Percentiles rank a stretch among this genome's conserved stretches.
phyloP scores from a whole-genome alignment of 2,888 invertebrate species.

The Hirtodrosophila trivittata region DNA sequence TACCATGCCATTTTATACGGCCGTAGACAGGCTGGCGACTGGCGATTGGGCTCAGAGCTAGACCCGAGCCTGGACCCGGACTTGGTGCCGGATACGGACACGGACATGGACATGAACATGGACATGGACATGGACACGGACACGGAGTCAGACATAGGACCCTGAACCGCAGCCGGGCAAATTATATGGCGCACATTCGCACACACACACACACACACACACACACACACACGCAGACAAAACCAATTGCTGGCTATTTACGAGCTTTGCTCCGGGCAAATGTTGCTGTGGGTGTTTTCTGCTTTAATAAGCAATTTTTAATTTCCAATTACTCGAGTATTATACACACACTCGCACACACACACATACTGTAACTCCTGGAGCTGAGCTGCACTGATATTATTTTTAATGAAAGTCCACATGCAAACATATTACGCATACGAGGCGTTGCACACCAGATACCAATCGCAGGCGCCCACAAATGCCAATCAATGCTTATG shows the following conservation, averaged over 20 bases:
- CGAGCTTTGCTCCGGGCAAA: constrained; percentile 30
- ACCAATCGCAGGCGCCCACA: constrained; percentile 35
- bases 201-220: constrained; percentile 16
- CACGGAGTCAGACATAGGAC: constrained; percentile 8
- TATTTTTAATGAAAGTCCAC: constrained; percentile 71
- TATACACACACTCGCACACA: constrained; percentile 19
- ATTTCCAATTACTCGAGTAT: constrained; percentile 74
- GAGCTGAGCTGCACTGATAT: constrained; percentile 44
- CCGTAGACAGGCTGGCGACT: constrained; percentile 47
- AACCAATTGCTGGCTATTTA: constrained; percentile 59
- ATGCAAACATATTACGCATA: constrained; percentile 70
- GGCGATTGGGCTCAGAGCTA: background rate
- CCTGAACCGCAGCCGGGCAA: constrained; percentile 34
- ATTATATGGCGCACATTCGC: constrained; percentile 31
- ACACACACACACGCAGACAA: constrained; percentile 21
- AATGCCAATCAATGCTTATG: constrained; percentile 50
- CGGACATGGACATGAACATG: constrained; percentile 12
- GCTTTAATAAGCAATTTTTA: constrained; percentile 79
- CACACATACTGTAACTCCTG: no score
- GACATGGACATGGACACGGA: constrained; percentile 17
- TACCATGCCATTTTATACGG: constrained; percentile 56
- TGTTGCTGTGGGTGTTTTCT: constrained; percentile 50
- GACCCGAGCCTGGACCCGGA: background rate
- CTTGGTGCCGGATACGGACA: background rate
- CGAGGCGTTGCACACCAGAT: constrained; percentile 52